These are phyloP conservation scores for Heterotis niloticus DNA, from an alignment of 2,113 vertebrate genomes.

Conservation along the genomic window DNA sequence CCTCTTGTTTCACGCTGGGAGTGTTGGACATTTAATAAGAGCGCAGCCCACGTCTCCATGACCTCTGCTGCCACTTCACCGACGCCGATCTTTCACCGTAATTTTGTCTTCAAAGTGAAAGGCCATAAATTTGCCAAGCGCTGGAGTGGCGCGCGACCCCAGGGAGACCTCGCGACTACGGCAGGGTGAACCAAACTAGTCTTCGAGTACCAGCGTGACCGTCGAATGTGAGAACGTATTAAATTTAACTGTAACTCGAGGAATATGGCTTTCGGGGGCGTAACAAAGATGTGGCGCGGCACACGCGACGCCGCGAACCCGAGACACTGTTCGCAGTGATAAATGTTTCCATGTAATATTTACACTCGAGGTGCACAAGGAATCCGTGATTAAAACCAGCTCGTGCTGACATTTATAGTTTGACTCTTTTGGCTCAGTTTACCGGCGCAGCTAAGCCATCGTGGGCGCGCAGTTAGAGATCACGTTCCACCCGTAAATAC, in stretches of 20 bases:
- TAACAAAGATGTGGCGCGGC: constrained; percentile 13
- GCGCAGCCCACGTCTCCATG: neutral
- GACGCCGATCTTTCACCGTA: constrained; percentile 23
- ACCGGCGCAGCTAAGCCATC: constrained; percentile 55
- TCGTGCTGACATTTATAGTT: constrained; percentile 48
- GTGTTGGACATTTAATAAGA: neutral
- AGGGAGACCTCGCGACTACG: constrained; percentile 49
- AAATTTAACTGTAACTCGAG: constrained; percentile 35
- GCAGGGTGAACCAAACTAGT: constrained; percentile 41
- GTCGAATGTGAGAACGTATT: constrained; percentile 26
- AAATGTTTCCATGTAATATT: constrained; percentile 28
- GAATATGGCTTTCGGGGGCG: constrained; percentile 10
- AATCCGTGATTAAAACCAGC: constrained; percentile 50
- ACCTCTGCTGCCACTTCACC: constrained; percentile 22
- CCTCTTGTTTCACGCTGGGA: neutral
- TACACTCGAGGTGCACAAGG: neutral
- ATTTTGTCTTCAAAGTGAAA: constrained; percentile 34
- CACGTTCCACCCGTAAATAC: constrained; percentile 39
- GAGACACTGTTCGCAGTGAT: constrained; percentile 20
- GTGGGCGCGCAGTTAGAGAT: constrained; percentile 52
- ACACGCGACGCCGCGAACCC: constrained; percentile 24
- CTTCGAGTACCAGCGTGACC: constrained; percentile 18
- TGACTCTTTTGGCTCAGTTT: constrained; percentile 38
- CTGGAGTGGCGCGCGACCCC: constrained; percentile 36
- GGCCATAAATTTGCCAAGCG: constrained; percentile 33